These are phyloP conservation scores for Ceriagrion tenellum DNA, from an alignment of 2,888 invertebrate species.

Conservation along the genomic window DNA sequence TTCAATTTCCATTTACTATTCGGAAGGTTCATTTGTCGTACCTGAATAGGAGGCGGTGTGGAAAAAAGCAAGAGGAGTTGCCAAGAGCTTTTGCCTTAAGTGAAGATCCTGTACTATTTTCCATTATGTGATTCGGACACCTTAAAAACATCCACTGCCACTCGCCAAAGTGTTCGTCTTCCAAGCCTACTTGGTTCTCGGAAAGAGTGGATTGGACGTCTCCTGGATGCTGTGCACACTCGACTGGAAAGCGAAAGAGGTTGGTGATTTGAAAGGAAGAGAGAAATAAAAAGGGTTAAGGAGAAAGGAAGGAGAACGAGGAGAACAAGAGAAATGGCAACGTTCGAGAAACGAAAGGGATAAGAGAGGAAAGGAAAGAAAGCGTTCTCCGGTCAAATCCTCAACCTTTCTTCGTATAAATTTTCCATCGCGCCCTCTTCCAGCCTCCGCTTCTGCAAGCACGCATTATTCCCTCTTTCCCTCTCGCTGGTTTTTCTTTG, in stretches of 20 bases:
- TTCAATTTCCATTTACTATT: too few relatives aligned
- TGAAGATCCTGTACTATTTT: not conserved
- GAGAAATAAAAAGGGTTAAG: not conserved
- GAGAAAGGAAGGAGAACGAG: not conserved
- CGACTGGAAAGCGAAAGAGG: not conserved
- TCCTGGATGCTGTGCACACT: not conserved
- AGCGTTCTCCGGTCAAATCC: not conserved
- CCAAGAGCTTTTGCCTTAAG: too few relatives aligned
- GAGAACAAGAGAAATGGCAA: constrained; percentile 4
- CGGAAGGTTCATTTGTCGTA: too few relatives aligned
- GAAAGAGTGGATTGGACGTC: not conserved
- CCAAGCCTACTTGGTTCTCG: not conserved
- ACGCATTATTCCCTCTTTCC: not conserved
- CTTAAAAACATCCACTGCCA: not conserved
- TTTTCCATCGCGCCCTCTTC: not conserved
- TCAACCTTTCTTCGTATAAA: constrained; percentile 32
- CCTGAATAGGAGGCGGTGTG: too few relatives aligned
- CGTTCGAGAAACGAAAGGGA: not conserved
- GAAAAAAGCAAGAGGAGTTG: too few relatives aligned
- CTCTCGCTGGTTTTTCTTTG: not conserved
- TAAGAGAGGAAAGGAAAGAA: not conserved
- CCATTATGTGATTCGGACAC: too few relatives aligned
- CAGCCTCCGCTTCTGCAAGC: not conserved
- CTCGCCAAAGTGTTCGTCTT: not conserved
- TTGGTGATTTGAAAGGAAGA: not conserved